These are phyloP conservation scores for human DNA, from an alignment of 2,113 vertebrate species.

Conservation along the genomic window DNA sequence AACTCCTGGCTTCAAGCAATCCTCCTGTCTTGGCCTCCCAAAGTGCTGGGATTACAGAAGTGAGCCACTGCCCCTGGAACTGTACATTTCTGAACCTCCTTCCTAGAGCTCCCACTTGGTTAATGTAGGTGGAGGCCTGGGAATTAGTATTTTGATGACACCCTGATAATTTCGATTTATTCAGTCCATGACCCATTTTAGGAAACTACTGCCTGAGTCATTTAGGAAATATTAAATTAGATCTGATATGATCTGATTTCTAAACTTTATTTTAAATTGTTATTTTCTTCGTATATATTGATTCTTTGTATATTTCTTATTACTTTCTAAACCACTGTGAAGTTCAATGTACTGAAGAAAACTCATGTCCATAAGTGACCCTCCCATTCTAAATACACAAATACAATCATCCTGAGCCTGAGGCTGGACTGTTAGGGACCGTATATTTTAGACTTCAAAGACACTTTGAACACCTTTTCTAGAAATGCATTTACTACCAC, in stretches of 20 bases:
- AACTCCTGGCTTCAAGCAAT: too few relatives aligned
- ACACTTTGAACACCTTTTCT: neutral
- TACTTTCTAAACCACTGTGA: neutral
- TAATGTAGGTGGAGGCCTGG: neutral
- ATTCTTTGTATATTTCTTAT: neutral
- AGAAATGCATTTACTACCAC: neutral
- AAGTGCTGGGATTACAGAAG: too few relatives aligned
- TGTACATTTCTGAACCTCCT: neutral
- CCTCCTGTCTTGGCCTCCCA: too few relatives aligned
- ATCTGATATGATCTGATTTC: neutral
- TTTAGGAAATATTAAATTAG: constrained; percentile 23
- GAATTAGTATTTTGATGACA: constrained; percentile 38
- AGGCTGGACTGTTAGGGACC: neutral
- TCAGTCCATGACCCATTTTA: neutral
- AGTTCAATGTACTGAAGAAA: neutral
- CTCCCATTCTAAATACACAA: neutral
- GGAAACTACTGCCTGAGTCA: neutral
- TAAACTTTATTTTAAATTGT: constrained; percentile 31
- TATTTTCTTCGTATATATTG: constrained; percentile 12
- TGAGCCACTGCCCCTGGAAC: neutral
- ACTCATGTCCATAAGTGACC: neutral
- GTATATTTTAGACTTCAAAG: neutral
- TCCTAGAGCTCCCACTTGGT: neutral
- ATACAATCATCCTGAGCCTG: neutral
- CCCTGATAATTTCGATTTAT: neutral